These are phyloP conservation scores for Macrochelys suwanniensis DNA, from an alignment of 2,797 vertebrate genomes.

Conservation along the genomic window DNA sequence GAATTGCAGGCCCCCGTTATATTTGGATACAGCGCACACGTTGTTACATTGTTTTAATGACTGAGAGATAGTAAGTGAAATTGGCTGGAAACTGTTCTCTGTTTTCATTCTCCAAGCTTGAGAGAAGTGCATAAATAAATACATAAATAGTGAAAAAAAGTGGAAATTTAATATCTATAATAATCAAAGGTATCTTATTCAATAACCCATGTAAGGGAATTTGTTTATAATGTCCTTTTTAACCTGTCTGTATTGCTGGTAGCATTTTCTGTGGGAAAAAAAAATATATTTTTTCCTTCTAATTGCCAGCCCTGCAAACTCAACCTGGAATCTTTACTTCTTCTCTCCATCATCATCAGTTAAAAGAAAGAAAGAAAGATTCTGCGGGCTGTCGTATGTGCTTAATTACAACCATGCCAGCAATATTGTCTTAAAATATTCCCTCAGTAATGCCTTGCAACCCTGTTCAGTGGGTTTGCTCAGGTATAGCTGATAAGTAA, in stretches of 20 bases:
- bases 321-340: neutral
- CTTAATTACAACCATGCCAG: neutral
- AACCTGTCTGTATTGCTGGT: neutral
- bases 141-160: neutral
- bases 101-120: neutral
- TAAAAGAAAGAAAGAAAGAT: neutral
- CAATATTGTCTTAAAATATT: neutral
- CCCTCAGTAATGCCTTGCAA: neutral
- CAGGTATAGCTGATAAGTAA: rapidly evolving
- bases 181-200: neutral
- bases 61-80: neutral
- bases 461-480: rapidly evolving
- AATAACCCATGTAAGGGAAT: neutral
- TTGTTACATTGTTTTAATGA: neutral
- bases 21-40: neutral
- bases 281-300: neutral
- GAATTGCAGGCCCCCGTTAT: neutral
- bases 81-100: neutral
- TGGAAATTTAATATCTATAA: neutral
- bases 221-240: neutral
- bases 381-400: neutral
- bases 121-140: neutral
- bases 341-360: neutral
- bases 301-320: rapidly evolving
- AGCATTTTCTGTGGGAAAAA: neutral